Conservation (phyloP, 2,113 vertebrate species). For the Ailuropoda melanoleuca region DNA sequence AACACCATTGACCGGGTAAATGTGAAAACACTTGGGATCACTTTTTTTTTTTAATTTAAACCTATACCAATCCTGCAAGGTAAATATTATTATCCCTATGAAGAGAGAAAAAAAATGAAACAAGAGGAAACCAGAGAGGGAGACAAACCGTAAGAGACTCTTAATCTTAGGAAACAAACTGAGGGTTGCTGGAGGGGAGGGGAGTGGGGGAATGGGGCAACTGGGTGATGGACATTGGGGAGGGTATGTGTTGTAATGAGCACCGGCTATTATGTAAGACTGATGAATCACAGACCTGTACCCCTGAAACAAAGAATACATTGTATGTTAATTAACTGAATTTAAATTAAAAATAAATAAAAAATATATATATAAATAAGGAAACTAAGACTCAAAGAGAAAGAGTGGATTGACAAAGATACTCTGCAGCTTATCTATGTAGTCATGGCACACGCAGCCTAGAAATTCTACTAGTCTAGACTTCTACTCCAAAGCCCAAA, state of each 20-base stretch:
- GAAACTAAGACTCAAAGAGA: conserved; percentile 10
- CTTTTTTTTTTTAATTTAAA: background rate
- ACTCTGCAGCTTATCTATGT: background rate
- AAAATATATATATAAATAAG: background rate
- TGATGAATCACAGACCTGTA: too few relatives aligned
- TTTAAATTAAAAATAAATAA: too few relatives aligned
- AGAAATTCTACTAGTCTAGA: background rate
- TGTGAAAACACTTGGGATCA: background rate
- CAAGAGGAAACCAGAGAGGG: background rate
- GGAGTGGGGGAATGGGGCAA: too few relatives aligned
- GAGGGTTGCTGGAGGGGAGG: too few relatives aligned
- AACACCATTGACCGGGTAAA: background rate
- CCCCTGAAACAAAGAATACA: too few relatives aligned
- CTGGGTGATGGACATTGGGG: too few relatives aligned
- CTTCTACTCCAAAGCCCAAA: background rate
- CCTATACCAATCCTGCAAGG: background rate
- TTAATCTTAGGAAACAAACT: too few relatives aligned
- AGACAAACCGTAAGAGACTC: too few relatives aligned
- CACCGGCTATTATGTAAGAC: too few relatives aligned
- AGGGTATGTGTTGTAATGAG: too few relatives aligned
- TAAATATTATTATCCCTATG: background rate
- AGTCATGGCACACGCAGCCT: background rate
- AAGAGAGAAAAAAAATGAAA: background rate
- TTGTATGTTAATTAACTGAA: too few relatives aligned
- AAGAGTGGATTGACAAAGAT: background rate